phyloP scores from a whole-genome alignment of 1,140 invertebrate species.

The Neoseiulus cucumeris region DNA sequence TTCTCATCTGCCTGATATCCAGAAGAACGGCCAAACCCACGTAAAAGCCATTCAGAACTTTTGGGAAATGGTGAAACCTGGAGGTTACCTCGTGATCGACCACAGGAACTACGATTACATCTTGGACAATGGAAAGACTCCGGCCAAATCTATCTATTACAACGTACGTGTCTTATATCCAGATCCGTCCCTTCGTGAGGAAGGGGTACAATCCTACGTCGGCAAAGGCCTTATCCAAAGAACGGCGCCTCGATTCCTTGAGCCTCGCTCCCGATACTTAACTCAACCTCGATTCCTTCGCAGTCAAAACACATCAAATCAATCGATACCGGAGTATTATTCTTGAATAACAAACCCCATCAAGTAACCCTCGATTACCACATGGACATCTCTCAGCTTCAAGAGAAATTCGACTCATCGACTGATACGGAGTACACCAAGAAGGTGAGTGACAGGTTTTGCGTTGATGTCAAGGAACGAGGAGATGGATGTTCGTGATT shows the following conservation, averaged over 20 bases:
- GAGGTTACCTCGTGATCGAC: conserved; percentile 61
- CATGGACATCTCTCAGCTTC: conserved; percentile 35
- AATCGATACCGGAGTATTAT: conserved; percentile 58
- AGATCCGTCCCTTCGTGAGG: too few relatives aligned
- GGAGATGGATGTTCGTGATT: background rate
- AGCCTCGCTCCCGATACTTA: too few relatives aligned
- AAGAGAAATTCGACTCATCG: conserved; percentile 18
- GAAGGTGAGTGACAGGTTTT: conserved; percentile 20
- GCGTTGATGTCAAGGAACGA: background rate
- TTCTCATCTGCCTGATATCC: conserved; percentile 56
- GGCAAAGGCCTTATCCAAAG: too few relatives aligned
- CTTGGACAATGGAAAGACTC: conserved; percentile 45
- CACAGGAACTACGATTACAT: conserved; percentile 70
- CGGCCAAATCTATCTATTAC: conserved; percentile 61
- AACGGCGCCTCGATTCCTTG: too few relatives aligned
- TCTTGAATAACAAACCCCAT: conserved; percentile 44
- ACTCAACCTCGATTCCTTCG: conserved; percentile 22
- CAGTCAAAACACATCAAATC: conserved; percentile 56
- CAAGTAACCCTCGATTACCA: conserved; percentile 57
- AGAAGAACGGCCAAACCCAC: conserved; percentile 52
- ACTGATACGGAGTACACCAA: conserved; percentile 23
- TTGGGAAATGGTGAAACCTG: conserved; percentile 53
- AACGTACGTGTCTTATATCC: conserved; percentile 57
- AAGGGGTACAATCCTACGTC: too few relatives aligned
- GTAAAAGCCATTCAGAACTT: conserved; percentile 52